Evolutionary conservation across 2,888 invertebrate species (phyloP).

Genomic region (Punctoribates punctum): DNA sequence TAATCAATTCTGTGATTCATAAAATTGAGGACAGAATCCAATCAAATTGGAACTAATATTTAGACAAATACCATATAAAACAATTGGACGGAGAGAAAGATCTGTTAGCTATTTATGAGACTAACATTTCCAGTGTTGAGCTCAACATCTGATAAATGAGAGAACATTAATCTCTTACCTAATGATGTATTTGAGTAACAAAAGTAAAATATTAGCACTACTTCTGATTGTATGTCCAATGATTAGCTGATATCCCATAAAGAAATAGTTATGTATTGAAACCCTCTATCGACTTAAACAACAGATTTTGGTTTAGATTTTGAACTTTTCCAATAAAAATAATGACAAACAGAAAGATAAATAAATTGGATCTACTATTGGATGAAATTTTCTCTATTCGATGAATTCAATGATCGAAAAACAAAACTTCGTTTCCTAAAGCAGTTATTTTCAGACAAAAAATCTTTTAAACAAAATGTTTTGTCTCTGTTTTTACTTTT

Average conservation of each 20-base stretch:
- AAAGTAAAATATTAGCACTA: constrained; percentile 15
- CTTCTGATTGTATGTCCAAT: constrained; percentile 29
- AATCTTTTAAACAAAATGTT: too few species aligned
- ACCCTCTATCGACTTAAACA: too few species aligned
- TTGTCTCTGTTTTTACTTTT: too few species aligned
- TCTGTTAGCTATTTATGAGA: background rate
- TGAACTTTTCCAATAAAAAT: background rate
- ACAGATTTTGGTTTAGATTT: too few species aligned
- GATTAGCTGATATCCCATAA: background rate
- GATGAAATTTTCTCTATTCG: too few species aligned
- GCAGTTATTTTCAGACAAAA: too few species aligned
- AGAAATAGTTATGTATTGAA: too few species aligned
- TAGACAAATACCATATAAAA: background rate
- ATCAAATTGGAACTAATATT: background rate
- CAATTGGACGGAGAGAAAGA: background rate
- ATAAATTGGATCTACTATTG: too few species aligned
- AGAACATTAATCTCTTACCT: constrained; percentile 24
- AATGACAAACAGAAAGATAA: background rate
- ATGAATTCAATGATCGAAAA: too few species aligned
- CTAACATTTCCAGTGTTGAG: background rate
- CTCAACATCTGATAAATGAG: constrained; percentile 1
- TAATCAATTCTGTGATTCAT: background rate
- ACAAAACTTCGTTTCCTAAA: too few species aligned
- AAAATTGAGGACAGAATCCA: background rate
- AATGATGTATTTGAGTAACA: constrained; percentile 19